Evolutionary conservation across 2,113 vertebrate genomes (phyloP).

Genomic region (Microtus pennsylvanicus): DNA sequence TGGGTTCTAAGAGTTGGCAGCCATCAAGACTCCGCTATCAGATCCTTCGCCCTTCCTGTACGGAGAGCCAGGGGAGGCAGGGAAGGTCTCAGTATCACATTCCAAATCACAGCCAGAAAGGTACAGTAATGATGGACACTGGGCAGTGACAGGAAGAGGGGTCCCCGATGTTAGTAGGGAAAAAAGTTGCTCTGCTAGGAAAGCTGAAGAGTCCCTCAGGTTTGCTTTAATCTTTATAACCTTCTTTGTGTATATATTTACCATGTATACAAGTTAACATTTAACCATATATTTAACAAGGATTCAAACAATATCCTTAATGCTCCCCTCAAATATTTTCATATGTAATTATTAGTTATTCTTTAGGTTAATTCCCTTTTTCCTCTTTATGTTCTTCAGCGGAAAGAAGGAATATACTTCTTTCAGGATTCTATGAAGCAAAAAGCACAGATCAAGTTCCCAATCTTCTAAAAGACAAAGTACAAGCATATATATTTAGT

Average conservation of each 20-base stretch:
- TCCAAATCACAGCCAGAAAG: conserved; percentile 47
- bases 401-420: conserved; percentile 16
- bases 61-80: conserved; percentile 47
- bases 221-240: background rate
- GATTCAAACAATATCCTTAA: conserved; percentile 9
- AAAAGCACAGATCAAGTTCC: background rate
- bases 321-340: background rate
- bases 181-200: background rate
- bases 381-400: background rate
- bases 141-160: conserved; percentile 14
- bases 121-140: background rate
- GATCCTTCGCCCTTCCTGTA: conserved; percentile 48
- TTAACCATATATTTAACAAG: background rate
- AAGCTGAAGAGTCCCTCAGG: background rate
- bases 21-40: conserved; percentile 46
- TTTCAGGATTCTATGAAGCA: conserved; percentile 36
- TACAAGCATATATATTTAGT: background rate
- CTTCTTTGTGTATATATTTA: background rate
- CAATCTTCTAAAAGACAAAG: background rate
- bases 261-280: background rate
- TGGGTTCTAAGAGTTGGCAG: conserved; percentile 63
- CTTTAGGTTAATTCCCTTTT: conserved; percentile 10
- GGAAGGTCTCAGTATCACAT: conserved; percentile 23
- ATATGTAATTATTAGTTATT: conserved; percentile 40
- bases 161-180: background rate